Conservation (phyloP, 2,888 invertebrate species). For the Cremastobaeus sp. region DNA sequence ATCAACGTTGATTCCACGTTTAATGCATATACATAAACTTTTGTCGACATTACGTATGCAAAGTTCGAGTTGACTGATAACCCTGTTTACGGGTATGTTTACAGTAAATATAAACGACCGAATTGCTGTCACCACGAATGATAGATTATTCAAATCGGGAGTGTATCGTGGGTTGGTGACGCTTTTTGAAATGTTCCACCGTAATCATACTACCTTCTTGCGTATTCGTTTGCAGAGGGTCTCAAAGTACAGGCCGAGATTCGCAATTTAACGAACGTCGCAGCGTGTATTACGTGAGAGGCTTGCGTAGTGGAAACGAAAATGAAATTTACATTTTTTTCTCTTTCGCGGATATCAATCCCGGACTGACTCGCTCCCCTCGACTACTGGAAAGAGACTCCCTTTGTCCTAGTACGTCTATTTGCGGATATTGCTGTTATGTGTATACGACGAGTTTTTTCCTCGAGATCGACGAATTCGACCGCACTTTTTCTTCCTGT, state of each 20-base stretch:
- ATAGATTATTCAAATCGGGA: slow-evolving; percentile 43
- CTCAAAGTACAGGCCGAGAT: slow-evolving; percentile 52
- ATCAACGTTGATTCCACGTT: too few relatives aligned
- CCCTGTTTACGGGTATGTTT: too few relatives aligned
- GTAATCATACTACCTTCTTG: slow-evolving; percentile 51
- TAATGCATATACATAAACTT: too few relatives aligned
- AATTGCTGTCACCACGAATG: slow-evolving; percentile 9
- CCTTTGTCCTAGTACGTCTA: slow-evolving; percentile 39
- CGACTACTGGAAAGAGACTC: slow-evolving; percentile 29
- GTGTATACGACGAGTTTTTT: too few relatives aligned
- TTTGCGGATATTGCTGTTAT: slow-evolving; percentile 56
- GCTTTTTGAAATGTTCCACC: slow-evolving; percentile 50
- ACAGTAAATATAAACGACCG: slow-evolving; percentile 16
- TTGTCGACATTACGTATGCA: too few relatives aligned
- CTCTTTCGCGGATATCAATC: slow-evolving; percentile 62
- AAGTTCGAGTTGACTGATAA: too few relatives aligned
- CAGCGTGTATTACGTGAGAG: slow-evolving; percentile 60
- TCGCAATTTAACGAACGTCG: slow-evolving; percentile 62
- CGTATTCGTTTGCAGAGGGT: slow-evolving; percentile 52
- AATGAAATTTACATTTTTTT: slow-evolving; percentile 70
- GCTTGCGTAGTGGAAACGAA: slow-evolving; percentile 58
- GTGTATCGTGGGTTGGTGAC: slow-evolving; percentile 25
- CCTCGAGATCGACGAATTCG: neutral
- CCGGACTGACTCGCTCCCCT: slow-evolving; percentile 22
- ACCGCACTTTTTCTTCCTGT: neutral